Evolutionary conservation across 2,113 vertebrate genomes (phyloP).

Genomic region (Macroglossus sobrinus): DNA sequence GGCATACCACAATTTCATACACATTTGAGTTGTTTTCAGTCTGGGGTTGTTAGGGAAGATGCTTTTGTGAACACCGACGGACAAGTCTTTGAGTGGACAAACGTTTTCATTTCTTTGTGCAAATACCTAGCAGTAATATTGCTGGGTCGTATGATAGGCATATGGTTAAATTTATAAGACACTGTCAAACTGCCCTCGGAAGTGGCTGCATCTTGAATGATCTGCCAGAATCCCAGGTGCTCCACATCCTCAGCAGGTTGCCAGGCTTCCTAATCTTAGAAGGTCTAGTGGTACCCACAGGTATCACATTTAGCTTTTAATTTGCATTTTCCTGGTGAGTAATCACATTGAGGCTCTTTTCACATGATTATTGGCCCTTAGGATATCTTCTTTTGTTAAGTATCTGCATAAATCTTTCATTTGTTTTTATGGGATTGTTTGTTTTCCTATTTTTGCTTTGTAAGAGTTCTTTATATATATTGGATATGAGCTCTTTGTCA

Average conservation of each 20-base stretch:
- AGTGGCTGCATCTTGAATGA: too few species aligned
- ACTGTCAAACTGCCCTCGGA: too few species aligned
- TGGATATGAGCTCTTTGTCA: too few species aligned
- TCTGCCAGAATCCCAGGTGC: background rate
- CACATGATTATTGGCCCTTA: background rate
- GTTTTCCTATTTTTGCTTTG: too few species aligned
- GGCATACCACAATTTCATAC: background rate
- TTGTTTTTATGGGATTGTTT: background rate
- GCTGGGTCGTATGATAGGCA: background rate
- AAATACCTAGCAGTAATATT: background rate
- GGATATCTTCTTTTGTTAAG: background rate
- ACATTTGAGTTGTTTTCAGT: background rate
- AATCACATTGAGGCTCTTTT: background rate
- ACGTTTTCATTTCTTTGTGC: background rate
- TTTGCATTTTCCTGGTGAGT: too few species aligned
- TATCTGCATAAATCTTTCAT: background rate
- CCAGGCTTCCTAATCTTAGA: background rate
- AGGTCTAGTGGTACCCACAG: rapidly evolving
- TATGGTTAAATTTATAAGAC: background rate
- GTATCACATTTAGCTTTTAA: too few species aligned
- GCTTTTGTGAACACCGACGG: background rate
- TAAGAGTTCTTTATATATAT: too few species aligned
- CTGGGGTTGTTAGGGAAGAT: background rate
- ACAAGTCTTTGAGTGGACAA: background rate
- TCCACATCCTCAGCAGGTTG: background rate